phyloP scores from a whole-genome alignment of 2,888 invertebrate species.

The Candidula unifasciata region DNA sequence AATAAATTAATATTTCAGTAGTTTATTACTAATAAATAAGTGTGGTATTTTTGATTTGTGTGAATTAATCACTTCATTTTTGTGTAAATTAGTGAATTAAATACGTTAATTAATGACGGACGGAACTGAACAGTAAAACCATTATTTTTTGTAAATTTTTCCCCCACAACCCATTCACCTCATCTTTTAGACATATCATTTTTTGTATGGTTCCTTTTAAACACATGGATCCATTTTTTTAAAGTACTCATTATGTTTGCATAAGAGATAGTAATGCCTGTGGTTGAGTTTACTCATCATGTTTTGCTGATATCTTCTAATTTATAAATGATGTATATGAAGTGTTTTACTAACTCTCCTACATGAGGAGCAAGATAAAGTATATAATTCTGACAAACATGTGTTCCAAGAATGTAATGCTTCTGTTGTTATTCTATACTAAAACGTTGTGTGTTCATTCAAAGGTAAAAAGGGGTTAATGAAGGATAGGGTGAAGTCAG shows the following conservation, averaged over 20 bases:
- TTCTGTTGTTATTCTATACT: too few relatives aligned
- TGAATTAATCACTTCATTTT: background rate
- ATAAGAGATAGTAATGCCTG: background rate
- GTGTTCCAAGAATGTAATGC: too few relatives aligned
- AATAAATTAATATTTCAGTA: background rate
- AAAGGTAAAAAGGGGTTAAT: too few relatives aligned
- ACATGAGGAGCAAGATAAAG: too few relatives aligned
- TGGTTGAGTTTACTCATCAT: background rate
- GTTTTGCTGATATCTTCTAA: background rate
- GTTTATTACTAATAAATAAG: background rate
- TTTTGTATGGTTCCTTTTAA: background rate
- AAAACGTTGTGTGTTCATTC: too few relatives aligned
- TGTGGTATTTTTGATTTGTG: background rate
- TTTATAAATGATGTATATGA: background rate
- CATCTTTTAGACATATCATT: background rate
- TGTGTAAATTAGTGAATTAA: too few relatives aligned
- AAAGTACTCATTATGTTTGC: background rate
- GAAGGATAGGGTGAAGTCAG: too few relatives aligned
- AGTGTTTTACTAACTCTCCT: too few relatives aligned
- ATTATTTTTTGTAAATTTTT: background rate
- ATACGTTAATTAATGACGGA: too few relatives aligned
- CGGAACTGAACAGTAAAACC: background rate
- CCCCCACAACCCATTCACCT: background rate
- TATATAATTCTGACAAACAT: too few relatives aligned
- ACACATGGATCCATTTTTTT: background rate